These are phyloP conservation scores for Xestia sexstrigata DNA, from an alignment of 2,888 invertebrate species.

Conservation along the genomic window DNA sequence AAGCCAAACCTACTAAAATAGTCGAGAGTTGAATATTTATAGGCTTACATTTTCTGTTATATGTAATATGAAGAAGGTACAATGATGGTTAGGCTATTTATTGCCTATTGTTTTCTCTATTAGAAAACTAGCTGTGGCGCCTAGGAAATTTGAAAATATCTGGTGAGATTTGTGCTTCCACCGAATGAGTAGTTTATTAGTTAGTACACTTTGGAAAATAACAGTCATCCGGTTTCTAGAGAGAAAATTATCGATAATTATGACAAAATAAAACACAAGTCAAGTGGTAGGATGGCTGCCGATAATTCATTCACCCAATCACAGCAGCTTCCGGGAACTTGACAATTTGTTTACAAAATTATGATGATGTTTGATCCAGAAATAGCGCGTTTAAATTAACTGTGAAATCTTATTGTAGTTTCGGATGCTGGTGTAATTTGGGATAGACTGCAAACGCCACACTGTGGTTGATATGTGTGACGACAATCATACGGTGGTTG, in stretches of 20 bases:
- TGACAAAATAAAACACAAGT: neutral
- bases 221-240: neutral
- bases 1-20: conserved; percentile 44
- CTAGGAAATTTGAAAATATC: neutral
- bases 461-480: conserved; percentile 31
- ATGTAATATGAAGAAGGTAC: conserved; percentile 12
- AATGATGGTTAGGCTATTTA: conserved; percentile 3
- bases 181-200: neutral
- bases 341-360: neutral
- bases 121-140: neutral
- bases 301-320: neutral
- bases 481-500: conserved; percentile 43
- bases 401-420: neutral
- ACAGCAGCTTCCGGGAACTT: no score
- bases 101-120: conserved; percentile 5
- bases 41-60: conserved; percentile 31
- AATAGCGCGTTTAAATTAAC: neutral
- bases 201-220: neutral
- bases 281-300: neutral
- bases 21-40: conserved; percentile 45
- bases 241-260: neutral
- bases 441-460: neutral
- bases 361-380: neutral
- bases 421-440: conserved; percentile 1
- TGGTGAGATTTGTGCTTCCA: neutral